phyloP scores from a whole-genome alignment of 2,113 vertebrate species.

The Cephalopterus ornatus region DNA sequence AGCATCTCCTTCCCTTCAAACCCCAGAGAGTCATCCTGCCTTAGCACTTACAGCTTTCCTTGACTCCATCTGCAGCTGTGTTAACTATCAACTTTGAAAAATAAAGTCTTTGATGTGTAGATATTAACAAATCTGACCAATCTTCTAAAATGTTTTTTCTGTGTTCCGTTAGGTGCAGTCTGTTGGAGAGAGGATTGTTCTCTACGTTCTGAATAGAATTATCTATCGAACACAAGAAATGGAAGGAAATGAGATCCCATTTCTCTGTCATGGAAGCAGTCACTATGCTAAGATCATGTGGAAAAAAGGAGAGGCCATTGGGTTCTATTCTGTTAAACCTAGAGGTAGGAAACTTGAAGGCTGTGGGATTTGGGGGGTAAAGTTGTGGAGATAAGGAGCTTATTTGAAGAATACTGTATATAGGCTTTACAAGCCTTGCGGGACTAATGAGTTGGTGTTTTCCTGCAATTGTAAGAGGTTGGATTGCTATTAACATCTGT shows the following conservation, averaged over 20 bases:
- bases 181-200: slow-evolving; percentile 85
- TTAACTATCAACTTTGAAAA: background rate
- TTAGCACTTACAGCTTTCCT: background rate
- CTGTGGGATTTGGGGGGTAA: background rate
- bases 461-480: background rate
- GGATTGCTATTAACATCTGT: background rate
- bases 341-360: slow-evolving; percentile 72
- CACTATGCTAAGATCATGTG: slow-evolving; percentile 89
- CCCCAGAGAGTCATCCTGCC: background rate
- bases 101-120: background rate
- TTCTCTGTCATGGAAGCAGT: slow-evolving; percentile 84
- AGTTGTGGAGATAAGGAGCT: background rate
- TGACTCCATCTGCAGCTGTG: background rate
- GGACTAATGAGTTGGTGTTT: background rate
- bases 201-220: slow-evolving; percentile 89
- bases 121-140: background rate
- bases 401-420: background rate
- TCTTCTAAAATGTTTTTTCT: slow-evolving; percentile 29
- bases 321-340: slow-evolving; percentile 91
- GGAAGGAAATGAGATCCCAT: slow-evolving; percentile 77
- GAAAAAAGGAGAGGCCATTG: slow-evolving; percentile 87
- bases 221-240: slow-evolving; percentile 89
- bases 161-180: slow-evolving; percentile 78
- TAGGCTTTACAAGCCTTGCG: background rate
- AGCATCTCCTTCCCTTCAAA: background rate